These are phyloP conservation scores for Plebejus anna DNA, from an alignment of 2,888 invertebrate genomes.

Conservation along the genomic window DNA sequence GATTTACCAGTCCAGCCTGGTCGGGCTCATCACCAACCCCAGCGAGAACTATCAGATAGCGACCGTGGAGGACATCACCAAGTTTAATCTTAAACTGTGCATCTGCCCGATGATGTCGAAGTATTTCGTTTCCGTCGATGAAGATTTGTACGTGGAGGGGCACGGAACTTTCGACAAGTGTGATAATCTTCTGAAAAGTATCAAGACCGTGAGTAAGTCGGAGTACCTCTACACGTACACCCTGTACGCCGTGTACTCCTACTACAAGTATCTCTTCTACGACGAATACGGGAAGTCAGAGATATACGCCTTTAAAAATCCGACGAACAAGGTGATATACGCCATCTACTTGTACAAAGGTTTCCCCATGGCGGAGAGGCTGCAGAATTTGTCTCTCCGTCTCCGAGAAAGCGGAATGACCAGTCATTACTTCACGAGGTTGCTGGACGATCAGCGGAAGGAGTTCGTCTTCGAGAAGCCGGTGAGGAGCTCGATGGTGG, in stretches of 20 bases:
- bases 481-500: conserved; percentile 35
- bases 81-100: conserved; percentile 49
- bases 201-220: conserved; percentile 46
- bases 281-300: conserved; percentile 43
- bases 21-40: conserved; percentile 49
- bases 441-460: conserved; percentile 31
- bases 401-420: conserved; percentile 50
- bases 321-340: conserved; percentile 49
- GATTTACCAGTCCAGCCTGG: conserved; percentile 49
- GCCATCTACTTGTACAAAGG: conserved; percentile 57
- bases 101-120: conserved; percentile 44
- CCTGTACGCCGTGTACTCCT: conserved; percentile 45
- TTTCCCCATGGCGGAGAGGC: conserved; percentile 47
- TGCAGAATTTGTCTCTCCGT: conserved; percentile 43
- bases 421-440: conserved; percentile 30
- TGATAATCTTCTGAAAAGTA: conserved; percentile 42
- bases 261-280: conserved; percentile 44
- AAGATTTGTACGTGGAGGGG: conserved; percentile 28
- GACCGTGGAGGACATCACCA: conserved; percentile 40
- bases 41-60: conserved; percentile 48
- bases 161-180: conserved; percentile 35
- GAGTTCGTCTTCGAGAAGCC: conserved; percentile 28
- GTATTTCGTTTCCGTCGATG: conserved; percentile 30
- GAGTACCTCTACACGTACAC: conserved; percentile 46
- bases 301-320: conserved; percentile 42